phyloP scores from a whole-genome alignment of 2,888 invertebrate species.

The Plagodis pulveraria region DNA sequence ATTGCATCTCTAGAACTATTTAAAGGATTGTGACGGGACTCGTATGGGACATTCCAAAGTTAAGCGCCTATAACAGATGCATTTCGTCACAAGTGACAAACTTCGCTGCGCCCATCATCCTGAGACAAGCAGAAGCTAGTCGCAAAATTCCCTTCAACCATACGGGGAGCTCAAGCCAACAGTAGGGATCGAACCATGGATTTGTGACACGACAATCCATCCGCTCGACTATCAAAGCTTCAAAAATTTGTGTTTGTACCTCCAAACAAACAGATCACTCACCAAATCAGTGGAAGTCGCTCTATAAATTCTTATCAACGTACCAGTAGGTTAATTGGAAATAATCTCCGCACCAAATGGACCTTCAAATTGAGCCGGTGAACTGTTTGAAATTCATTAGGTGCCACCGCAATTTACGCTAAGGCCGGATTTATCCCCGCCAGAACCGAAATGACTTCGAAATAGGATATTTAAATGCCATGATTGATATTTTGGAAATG shows the following conservation, averaged over 20 bases:
- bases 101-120: too few relatives aligned
- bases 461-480: constrained; percentile 27
- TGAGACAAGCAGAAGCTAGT: too few relatives aligned
- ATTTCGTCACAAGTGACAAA: too few relatives aligned
- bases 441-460: constrained; percentile 37
- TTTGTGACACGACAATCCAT: too few relatives aligned
- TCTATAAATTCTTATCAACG: constrained; percentile 35
- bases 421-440: constrained; percentile 38
- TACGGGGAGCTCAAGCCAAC: too few relatives aligned
- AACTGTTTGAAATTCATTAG: constrained; percentile 45
- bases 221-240: too few relatives aligned
- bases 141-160: too few relatives aligned
- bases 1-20: too few relatives aligned
- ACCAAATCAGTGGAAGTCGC: constrained; percentile 30
- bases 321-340: constrained; percentile 41
- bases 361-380: constrained; percentile 44
- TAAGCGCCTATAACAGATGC: too few relatives aligned
- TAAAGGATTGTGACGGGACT: too few relatives aligned
- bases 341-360: constrained; percentile 43
- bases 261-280: constrained; percentile 17
- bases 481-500: constrained; percentile 24
- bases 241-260: neutral
- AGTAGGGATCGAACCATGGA: too few relatives aligned
- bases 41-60: too few relatives aligned
- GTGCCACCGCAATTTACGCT: constrained; percentile 40